Percentiles rank a stretch among this genome's conserved stretches.
These are phyloP conservation scores for Leptatherina wallacei DNA, from an alignment of 2,797 vertebrate species.

Conservation along the genomic window DNA sequence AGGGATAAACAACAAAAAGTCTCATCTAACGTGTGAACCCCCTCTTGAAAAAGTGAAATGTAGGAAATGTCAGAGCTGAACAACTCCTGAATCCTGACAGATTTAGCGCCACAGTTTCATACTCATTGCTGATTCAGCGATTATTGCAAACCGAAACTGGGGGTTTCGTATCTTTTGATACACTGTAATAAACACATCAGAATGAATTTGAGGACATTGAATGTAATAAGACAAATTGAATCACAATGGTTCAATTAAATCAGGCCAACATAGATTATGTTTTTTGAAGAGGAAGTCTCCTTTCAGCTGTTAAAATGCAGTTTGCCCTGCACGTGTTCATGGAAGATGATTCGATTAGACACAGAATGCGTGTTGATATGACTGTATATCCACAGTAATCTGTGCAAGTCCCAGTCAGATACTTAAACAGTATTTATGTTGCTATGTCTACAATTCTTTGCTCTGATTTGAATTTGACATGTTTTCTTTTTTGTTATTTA, in stretches of 20 bases:
- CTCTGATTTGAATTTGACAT: slow-evolving; percentile 19
- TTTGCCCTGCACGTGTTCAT: slow-evolving; percentile 24
- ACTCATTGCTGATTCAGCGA: slow-evolving; percentile 1
- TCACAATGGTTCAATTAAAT: slow-evolving; percentile 58
- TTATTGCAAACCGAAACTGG: slow-evolving; percentile 20
- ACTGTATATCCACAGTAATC: slow-evolving; percentile 24
- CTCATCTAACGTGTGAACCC: not conserved
- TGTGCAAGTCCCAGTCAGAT: not conserved
- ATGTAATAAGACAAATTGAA: slow-evolving; percentile 53
- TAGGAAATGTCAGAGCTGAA: not conserved
- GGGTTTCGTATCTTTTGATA: slow-evolving; percentile 40
- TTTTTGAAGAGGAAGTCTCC: slow-evolving; percentile 31
- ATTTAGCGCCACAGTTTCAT: slow-evolving; percentile 2
- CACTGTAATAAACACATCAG: slow-evolving; percentile 39
- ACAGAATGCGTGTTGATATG: slow-evolving; percentile 48
- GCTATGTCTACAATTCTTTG: slow-evolving; percentile 5
- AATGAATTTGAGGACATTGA: slow-evolving; percentile 40
- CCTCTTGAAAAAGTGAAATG: not conserved
- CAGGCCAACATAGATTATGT: slow-evolving; percentile 8
- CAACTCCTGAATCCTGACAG: not conserved
- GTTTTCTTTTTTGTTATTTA: not conserved
- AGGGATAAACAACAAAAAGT: not conserved
- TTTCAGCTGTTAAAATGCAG: slow-evolving; percentile 39
- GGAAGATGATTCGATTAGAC: slow-evolving; percentile 54
- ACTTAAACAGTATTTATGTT: slow-evolving; percentile 26